Evolutionary conservation across 2,797 vertebrate species (phyloP).

Genomic region (Pteropus rufus): DNA sequence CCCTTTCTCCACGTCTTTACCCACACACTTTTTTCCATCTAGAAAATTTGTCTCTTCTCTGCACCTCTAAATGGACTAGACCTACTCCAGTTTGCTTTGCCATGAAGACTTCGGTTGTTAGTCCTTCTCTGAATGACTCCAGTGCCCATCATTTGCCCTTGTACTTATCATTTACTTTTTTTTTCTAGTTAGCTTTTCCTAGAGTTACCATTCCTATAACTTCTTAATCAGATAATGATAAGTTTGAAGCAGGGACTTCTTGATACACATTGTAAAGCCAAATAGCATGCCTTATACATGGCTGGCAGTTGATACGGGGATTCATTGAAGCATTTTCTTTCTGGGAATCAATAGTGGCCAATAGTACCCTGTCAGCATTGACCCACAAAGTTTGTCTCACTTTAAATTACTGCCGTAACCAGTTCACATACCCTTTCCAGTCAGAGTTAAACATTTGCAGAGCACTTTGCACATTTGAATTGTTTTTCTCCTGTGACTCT

Average conservation of each 20-base stretch:
- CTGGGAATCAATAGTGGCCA: not conserved
- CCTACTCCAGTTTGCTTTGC: not conserved
- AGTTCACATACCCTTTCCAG: not conserved
- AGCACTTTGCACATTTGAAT: not conserved
- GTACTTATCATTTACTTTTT: not conserved
- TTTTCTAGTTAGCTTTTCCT: not conserved
- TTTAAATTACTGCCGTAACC: not conserved
- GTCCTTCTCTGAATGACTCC: not conserved
- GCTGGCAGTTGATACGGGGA: not conserved
- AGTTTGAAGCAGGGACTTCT: not conserved
- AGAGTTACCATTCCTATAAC: not conserved
- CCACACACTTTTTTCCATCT: not conserved
- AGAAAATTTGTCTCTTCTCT: not conserved
- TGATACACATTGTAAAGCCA: not conserved
- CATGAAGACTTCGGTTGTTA: not conserved
- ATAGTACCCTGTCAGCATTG: not conserved
- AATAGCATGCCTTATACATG: not conserved
- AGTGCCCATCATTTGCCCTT: not conserved
- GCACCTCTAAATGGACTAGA: not conserved
- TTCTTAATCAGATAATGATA: not conserved
- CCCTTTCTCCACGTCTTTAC: not conserved
- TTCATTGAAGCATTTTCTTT: not conserved
- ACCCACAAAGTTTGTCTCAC: not conserved
- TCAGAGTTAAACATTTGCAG: conserved; percentile 28
- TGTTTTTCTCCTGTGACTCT: not conserved